Evolutionary conservation across 64 coral and sea anemone species (phyloP), one percentile per base, ranked within the genome.

Genomic region (Pachyseris speciosa): DNA sequence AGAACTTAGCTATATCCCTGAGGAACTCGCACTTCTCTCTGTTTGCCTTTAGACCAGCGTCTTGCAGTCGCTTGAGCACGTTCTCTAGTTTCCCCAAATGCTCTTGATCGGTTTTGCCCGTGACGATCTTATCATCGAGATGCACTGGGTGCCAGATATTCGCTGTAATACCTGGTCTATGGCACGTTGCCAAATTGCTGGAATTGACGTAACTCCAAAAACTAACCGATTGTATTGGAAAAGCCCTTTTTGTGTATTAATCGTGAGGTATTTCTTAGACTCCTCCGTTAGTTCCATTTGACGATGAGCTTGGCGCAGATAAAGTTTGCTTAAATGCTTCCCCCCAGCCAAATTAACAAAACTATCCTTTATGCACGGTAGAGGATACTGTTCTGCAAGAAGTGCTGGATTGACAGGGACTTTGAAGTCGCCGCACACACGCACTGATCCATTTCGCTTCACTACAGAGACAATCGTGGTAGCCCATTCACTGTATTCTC

Each of bases 401-500:
- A 80, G 67, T 41, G 57, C 66, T 40, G 77, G 89, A 74, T 83
- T 91, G 31, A 83, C 44, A 57, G 89, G 72, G 32, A 83, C 75
- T 16, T 91, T 91, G 44, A 91, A 72, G 67, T 91, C 61, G 55
- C 89, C 89, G 28, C 89, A 83, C 28, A 91, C 38, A 9, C 85
- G 69, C 12, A 87, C 69, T 73, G 67, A 57, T 38, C 85, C 85
- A 34, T 57, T 57, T 25, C 78, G 75, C 32, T 91, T 91, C 22
- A 83, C 59, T 41, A 91, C 64, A 20, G 64, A 43, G 7, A 83
- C 89, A 68, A 83, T 74, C 60, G 75, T 41, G 42, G 89, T 91
- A 32, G 89, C 89, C 89, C 89, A 89, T 63, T 89, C 87, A 59
- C 64, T 91, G 76, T 91, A 72, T 83, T 84, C 41, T 32, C 72